These are phyloP conservation scores for Tragelaphus buxtoni DNA, from an alignment of 2,113 vertebrate species.

Conservation along the genomic window DNA sequence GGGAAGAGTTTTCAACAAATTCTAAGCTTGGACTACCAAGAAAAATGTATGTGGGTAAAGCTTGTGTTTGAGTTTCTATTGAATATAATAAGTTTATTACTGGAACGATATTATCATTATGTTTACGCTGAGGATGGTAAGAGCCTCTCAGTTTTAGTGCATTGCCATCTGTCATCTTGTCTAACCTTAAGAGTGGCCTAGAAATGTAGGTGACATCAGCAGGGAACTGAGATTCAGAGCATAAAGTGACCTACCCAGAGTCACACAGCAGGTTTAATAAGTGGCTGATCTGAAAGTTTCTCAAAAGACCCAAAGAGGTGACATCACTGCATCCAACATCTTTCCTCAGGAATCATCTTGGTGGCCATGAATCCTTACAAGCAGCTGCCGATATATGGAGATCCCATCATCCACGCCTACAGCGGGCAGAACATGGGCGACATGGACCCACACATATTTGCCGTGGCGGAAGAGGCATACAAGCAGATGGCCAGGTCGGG, in stretches of 20 bases:
- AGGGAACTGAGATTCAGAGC: background rate
- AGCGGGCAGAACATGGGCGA: slow-evolving; percentile 98
- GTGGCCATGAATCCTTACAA: slow-evolving; percentile 98
- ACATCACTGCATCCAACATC: background rate
- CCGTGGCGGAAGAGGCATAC: slow-evolving; percentile 98
- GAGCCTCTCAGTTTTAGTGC: background rate
- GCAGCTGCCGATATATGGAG: slow-evolving; percentile 93
- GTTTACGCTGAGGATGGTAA: background rate
- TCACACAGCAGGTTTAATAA: background rate
- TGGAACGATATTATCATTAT: background rate
- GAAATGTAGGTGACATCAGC: background rate
- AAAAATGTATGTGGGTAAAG: background rate
- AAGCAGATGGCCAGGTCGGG: slow-evolving; percentile 97
- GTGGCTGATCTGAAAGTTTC: background rate
- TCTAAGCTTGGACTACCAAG: background rate
- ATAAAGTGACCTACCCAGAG: background rate
- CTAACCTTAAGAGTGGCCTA: background rate
- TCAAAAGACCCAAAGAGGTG: background rate
- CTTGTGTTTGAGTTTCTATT: background rate
- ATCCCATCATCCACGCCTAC: slow-evolving; percentile 97
- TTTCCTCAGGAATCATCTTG: slow-evolving; percentile 91
- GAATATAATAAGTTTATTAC: background rate
- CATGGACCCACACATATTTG: slow-evolving; percentile 99
- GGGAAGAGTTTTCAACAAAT: background rate
- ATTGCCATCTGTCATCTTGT: background rate